A percentile compares a stretch with the other conserved stretches of the same genome.
Evolutionary conservation across 2,888 invertebrate genomes (phyloP).

Genomic region (Papilio protenor): DNA sequence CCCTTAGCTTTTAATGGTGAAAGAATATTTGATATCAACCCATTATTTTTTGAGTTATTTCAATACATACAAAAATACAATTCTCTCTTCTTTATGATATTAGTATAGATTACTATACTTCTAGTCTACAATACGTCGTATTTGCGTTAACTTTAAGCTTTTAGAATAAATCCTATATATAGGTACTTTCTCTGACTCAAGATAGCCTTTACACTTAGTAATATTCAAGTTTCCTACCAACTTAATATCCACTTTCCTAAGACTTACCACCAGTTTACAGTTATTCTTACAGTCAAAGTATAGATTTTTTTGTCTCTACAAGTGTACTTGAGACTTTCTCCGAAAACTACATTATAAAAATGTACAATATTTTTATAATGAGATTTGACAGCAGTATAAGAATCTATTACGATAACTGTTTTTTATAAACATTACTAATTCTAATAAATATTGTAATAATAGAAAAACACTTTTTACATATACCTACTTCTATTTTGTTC

Average conservation of each 20-base stretch:
- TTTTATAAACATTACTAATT: neutral
- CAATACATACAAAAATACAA: too few species aligned
- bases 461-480: too few species aligned
- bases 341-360: neutral
- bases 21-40: too few species aligned
- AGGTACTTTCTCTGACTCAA: neutral
- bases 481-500: too few species aligned
- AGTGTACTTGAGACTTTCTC: neutral
- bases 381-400: neutral
- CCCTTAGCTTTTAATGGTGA: too few species aligned
- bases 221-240: neutral
- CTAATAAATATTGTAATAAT: too few species aligned
- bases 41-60: too few species aligned
- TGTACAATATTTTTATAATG: neutral
- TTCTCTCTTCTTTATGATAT: neutral
- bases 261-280: neutral
- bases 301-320: neutral
- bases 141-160: neutral
- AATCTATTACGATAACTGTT: neutral
- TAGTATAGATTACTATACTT: neutral
- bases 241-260: neutral
- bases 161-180: neutral
- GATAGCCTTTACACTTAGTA: neutral
- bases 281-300: neutral
- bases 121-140: neutral